A percentile compares a stretch with the other conserved stretches of the same genome.
Evolutionary conservation across 2,797 vertebrate genomes (phyloP).

Genomic region (Helicolenus hilgendorfi): DNA sequence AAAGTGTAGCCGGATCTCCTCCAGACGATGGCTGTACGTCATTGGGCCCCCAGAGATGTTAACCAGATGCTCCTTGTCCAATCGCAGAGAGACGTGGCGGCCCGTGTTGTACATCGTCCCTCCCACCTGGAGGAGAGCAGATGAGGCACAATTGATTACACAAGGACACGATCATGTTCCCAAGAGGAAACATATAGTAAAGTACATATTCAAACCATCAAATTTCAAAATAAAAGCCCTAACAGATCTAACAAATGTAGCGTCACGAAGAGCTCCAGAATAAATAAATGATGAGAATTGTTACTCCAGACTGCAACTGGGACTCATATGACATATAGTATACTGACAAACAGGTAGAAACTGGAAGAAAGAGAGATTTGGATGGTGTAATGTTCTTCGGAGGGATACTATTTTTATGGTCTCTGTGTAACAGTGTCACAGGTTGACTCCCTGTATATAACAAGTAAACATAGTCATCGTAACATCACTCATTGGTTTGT

Average conservation of each 20-base stretch:
- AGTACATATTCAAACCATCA: background rate
- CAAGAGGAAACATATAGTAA: too few relatives aligned
- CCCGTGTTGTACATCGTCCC: conserved; percentile 99
- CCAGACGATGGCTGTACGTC: conserved; percentile 98
- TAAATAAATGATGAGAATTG: background rate
- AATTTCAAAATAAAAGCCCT: background rate
- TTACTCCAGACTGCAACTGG: background rate
- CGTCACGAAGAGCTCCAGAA: too few relatives aligned
- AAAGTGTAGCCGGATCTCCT: conserved; percentile 98
- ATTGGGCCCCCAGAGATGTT: conserved; percentile 98
- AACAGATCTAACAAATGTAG: background rate
- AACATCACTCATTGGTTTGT: too few relatives aligned
- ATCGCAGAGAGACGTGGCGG: conserved; percentile 96
- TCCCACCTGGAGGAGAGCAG: conserved; percentile 90
- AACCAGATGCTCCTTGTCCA: conserved; percentile 99
- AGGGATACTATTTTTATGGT: background rate
- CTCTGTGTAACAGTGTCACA: background rate
- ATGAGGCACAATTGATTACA: background rate
- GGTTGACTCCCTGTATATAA: background rate
- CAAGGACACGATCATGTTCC: background rate
- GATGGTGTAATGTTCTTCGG: too few relatives aligned
- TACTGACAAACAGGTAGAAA: background rate
- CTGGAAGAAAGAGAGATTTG: background rate
- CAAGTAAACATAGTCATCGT: too few relatives aligned
- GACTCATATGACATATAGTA: background rate